Percentiles rank a stretch among this genome's conserved stretches.
These are phyloP conservation scores for Agrochola lychnidis DNA, from an alignment of 2,888 invertebrate species.

Conservation along the genomic window DNA sequence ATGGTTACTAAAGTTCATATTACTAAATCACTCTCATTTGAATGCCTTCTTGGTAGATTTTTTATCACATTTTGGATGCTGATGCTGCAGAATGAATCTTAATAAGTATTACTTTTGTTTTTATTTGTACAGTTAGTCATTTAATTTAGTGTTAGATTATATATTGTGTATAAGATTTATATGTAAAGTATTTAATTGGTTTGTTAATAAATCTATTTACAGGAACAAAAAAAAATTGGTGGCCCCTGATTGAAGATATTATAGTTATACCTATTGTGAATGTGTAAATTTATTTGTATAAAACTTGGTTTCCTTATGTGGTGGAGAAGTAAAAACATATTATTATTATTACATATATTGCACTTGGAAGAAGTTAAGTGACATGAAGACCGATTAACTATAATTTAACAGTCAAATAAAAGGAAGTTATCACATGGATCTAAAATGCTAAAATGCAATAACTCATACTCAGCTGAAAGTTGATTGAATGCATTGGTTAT, in stretches of 20 bases:
- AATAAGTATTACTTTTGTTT: not conserved
- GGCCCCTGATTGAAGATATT: not conserved
- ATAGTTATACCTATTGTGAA: no score
- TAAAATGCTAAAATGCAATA: slow-evolving; percentile 23
- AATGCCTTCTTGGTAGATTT: not conserved
- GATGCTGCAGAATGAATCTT: not conserved
- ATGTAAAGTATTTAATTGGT: no score
- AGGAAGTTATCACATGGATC: not conserved
- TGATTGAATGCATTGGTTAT: slow-evolving; percentile 51
- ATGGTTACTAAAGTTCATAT: no score
- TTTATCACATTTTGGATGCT: not conserved
- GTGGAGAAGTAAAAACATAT: no score
- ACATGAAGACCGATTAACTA: not conserved
- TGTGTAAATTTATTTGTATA: no score
- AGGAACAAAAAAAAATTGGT: no score
- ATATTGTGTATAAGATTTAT: no score
- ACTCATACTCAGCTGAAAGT: slow-evolving; percentile 15
- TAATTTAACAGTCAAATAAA: not conserved
- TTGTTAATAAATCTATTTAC: no score
- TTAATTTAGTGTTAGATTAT: no score
- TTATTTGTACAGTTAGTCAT: no score
- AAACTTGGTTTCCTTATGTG: no score
- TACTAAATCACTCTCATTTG: not conserved
- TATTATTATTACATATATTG: no score
- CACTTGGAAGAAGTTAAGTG: not conserved